These are phyloP conservation scores for Poeciliopsis turrubarensis DNA, from an alignment of 2,113 vertebrate species.

Conservation along the genomic window DNA sequence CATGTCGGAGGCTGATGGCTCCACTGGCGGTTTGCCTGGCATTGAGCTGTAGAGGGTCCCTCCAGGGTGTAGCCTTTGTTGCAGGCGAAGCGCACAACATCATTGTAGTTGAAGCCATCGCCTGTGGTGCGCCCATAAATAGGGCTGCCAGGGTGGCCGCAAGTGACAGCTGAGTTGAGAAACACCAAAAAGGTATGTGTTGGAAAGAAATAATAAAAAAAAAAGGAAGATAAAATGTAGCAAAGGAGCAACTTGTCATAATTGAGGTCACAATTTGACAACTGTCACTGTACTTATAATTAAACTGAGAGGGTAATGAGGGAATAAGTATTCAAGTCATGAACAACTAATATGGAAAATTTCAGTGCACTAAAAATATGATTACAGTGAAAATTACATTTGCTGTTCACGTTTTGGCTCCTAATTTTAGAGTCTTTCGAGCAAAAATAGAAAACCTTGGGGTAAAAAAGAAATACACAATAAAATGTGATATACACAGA, in stretches of 20 bases:
- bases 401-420: neutral
- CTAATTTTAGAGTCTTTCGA: neutral
- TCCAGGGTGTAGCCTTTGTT: conserved; percentile 95
- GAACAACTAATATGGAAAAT: conserved; percentile 30
- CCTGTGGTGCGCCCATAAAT: conserved; percentile 95
- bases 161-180: conserved; percentile 85
- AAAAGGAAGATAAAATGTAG: neutral
- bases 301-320: conserved; percentile 44
- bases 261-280: conserved; percentile 52
- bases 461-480: neutral
- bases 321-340: conserved; percentile 32
- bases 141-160: conserved; percentile 95
- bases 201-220: neutral
- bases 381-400: conserved; percentile 34
- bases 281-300: conserved; percentile 60
- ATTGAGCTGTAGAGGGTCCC: conserved; percentile 93
- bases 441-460: neutral
- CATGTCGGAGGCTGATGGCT: conserved; percentile 93
- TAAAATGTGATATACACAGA: neutral
- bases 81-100: conserved; percentile 92
- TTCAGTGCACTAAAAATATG: conserved; percentile 36
- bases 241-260: neutral
- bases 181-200: neutral
- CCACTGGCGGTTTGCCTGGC: conserved; percentile 94
- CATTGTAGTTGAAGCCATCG: conserved; percentile 95